Evolutionary conservation across 1,140 invertebrate species (phyloP).

Genomic region (Ostrea denselamellosa): DNA sequence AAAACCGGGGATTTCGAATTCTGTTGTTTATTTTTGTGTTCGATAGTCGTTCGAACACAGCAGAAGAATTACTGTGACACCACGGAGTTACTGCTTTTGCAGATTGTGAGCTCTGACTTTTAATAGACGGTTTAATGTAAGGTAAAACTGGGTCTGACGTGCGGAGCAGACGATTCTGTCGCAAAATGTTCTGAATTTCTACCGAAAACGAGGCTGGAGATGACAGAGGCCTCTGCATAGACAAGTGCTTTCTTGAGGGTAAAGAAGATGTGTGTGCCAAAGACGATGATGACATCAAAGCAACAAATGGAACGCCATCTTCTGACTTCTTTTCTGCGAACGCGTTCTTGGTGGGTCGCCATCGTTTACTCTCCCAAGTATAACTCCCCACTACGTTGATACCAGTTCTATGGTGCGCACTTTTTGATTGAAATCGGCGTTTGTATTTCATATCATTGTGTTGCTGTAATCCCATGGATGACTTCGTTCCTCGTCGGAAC

Average conservation of each 20-base stretch:
- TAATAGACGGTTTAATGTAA: constrained; percentile 46
- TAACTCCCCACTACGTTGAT: constrained; percentile 50
- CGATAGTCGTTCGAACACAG: constrained; percentile 48
- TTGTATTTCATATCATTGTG: constrained; percentile 41
- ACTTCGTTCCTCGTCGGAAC: constrained; percentile 46
- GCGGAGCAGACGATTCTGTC: constrained; percentile 45
- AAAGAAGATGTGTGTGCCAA: not conserved
- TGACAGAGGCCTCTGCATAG: constrained; percentile 17
- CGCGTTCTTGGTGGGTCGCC: not conserved
- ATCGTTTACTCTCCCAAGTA: constrained; percentile 42
- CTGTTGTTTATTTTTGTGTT: constrained; percentile 44
- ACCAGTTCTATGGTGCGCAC: not conserved
- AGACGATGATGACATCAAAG: not conserved
- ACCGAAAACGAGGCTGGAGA: constrained; percentile 40
- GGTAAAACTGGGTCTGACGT: constrained; percentile 12
- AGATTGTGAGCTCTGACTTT: not conserved
- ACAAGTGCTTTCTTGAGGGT: not conserved
- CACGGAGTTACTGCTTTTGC: constrained; percentile 45
- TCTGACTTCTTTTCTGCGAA: constrained; percentile 24
- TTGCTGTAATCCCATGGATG: constrained; percentile 43
- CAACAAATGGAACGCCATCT: constrained; percentile 45
- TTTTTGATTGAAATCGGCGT: constrained; percentile 3
- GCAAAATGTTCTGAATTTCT: constrained; percentile 48
- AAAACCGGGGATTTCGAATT: constrained; percentile 15
- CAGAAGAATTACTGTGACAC: constrained; percentile 52